Conservation (phyloP, 2,113 vertebrate genomes). For the Thoracochromis brauschi region DNA sequence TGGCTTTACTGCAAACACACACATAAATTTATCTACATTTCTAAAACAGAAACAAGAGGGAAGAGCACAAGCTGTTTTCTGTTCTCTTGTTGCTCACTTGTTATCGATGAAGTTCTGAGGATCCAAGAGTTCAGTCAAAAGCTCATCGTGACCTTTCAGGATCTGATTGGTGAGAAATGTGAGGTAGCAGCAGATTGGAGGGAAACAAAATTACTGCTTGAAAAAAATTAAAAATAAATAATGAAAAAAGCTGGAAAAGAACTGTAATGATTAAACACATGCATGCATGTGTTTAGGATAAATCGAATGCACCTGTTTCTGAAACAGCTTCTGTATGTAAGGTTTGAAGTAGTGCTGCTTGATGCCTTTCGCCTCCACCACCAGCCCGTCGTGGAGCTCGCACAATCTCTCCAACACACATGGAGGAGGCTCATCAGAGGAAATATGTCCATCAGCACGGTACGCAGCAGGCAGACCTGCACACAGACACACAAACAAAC, state of each 20-base stretch:
- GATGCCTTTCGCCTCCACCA: constrained; percentile 94
- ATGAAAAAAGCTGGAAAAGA: neutral
- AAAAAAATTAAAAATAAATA: neutral
- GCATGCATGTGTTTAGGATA: neutral
- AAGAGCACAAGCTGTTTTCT: rapidly evolving
- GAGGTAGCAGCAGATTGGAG: neutral
- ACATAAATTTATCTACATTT: rapidly evolving
- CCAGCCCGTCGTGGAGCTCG: constrained; percentile 88
- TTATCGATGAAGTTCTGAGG: constrained; percentile 87
- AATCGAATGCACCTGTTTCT: constrained; percentile 73
- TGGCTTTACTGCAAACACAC: constrained; percentile 78
- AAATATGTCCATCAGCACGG: constrained; percentile 37
- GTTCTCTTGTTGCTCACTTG: constrained; percentile 71
- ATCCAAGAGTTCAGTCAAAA: constrained; percentile 81
- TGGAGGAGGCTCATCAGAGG: constrained; percentile 67
- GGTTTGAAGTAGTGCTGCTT: constrained; percentile 98
- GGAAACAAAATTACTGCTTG: neutral
- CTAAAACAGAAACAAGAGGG: neutral
- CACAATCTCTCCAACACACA: constrained; percentile 87
- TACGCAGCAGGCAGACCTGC: constrained; percentile 76
- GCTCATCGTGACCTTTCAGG: constrained; percentile 81
- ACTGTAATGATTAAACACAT: neutral
- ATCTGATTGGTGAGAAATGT: constrained; percentile 67
- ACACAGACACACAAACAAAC: neutral
- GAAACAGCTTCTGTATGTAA: constrained; percentile 86